phyloP scores from a whole-genome alignment of 2,797 vertebrate species.

The Thaleichthys pacificus region DNA sequence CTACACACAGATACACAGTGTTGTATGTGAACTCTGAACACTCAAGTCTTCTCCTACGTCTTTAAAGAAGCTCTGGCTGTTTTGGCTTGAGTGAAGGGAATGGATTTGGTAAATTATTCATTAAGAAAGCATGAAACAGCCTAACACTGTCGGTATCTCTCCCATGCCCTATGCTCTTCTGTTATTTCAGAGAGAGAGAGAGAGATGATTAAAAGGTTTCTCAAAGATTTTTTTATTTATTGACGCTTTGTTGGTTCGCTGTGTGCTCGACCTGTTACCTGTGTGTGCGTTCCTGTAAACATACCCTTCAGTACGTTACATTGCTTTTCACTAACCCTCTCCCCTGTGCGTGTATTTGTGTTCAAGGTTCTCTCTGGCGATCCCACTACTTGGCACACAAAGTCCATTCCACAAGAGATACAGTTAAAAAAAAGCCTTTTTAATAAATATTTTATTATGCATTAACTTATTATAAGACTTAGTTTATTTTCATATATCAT shows the following conservation, averaged over 20 bases:
- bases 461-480: too few relatives aligned
- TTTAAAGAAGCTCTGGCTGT: slow-evolving; percentile 40
- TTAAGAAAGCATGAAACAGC: slow-evolving; percentile 64
- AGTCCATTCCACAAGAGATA: slow-evolving; percentile 31
- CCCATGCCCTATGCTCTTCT: background rate
- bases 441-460: too few relatives aligned
- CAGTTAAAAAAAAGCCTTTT: background rate
- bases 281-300: slow-evolving; percentile 47
- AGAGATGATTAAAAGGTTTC: slow-evolving; percentile 55
- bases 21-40: slow-evolving; percentile 35
- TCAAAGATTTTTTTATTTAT: slow-evolving; percentile 47
- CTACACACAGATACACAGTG: slow-evolving; percentile 18
- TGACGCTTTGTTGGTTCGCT: slow-evolving; percentile 53
- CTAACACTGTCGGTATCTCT: slow-evolving; percentile 43
- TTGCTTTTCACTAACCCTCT: slow-evolving; percentile 46
- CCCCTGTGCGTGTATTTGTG: slow-evolving; percentile 16
- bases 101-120: slow-evolving; percentile 70
- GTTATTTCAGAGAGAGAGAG: slow-evolving; percentile 52
- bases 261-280: slow-evolving; percentile 24
- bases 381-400: slow-evolving; percentile 57
- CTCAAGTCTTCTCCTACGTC: slow-evolving; percentile 32
- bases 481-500: too few relatives aligned
- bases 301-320: slow-evolving; percentile 24
- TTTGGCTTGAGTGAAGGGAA: slow-evolving; percentile 58
- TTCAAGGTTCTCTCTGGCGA: slow-evolving; percentile 17